Percentiles rank a stretch among this genome's conserved stretches.
Evolutionary conservation across 2,797 vertebrate species (phyloP).

Genomic region (Esox lucius): DNA sequence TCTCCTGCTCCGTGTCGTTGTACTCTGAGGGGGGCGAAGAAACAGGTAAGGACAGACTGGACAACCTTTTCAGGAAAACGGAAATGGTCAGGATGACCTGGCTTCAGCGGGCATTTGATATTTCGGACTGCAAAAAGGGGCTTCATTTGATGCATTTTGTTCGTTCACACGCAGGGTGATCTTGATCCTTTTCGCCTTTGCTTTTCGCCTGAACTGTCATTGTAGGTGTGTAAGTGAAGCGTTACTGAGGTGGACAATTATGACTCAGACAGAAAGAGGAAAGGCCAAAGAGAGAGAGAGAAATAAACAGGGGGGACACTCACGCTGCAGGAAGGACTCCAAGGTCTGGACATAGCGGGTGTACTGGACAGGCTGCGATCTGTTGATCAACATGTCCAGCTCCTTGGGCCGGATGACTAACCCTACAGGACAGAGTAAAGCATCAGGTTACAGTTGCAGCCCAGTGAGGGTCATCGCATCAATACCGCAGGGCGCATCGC

Average conservation of each 20-base stretch:
- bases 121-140: too few relatives aligned
- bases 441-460: not conserved
- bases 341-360: conserved; percentile 75
- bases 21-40: conserved; percentile 74
- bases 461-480: not conserved
- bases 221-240: not conserved
- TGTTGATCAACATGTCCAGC: conserved; percentile 83
- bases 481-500: not conserved
- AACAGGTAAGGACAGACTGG: not conserved
- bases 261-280: conserved; percentile 1
- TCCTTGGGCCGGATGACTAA: conserved; percentile 89
- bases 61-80: not conserved
- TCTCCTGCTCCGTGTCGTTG: conserved; percentile 80
- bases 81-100: too few relatives aligned
- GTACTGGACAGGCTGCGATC: conserved; percentile 74
- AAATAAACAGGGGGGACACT: conserved; percentile 53
- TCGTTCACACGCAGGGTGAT: too few relatives aligned
- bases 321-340: conserved; percentile 83
- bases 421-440: conserved; percentile 67
- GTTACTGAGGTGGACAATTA: not conserved
- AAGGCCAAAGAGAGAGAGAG: not conserved
- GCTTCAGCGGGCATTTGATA: too few relatives aligned
- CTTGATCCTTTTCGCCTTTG: too few relatives aligned
- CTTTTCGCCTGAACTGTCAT: too few relatives aligned
- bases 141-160: too few relatives aligned